These are phyloP conservation scores for Phoxinus phoxinus DNA, from an alignment of 2,113 vertebrate genomes.

Conservation along the genomic window DNA sequence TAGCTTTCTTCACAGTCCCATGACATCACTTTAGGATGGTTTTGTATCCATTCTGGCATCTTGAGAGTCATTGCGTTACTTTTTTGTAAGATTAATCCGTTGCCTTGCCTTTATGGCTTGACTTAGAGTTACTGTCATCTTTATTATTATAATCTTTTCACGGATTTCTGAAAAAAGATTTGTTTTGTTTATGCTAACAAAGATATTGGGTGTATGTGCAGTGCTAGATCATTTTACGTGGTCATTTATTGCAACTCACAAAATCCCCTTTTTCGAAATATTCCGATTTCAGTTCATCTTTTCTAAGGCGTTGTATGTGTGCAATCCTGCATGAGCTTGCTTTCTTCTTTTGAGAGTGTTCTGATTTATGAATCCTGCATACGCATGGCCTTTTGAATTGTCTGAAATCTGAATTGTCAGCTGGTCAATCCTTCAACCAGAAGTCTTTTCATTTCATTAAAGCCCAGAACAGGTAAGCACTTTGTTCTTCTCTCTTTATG, in stretches of 20 bases:
- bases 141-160: too few species aligned
- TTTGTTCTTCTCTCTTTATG: neutral
- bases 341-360: neutral
- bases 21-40: neutral
- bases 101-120: too few species aligned
- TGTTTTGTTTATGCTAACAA: neutral
- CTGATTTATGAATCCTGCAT: constrained; percentile 12
- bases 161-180: neutral
- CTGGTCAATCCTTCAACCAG: constrained; percentile 12
- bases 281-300: neutral
- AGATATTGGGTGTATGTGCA: neutral
- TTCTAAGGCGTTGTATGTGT: neutral
- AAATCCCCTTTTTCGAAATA: neutral
- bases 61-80: too few species aligned
- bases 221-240: neutral
- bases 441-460: neutral
- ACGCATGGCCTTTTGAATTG: neutral
- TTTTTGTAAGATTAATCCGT: too few species aligned
- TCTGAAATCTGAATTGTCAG: constrained; percentile 22
- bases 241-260: neutral
- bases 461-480: constrained; percentile 35
- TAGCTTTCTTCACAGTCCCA: constrained; percentile 65
- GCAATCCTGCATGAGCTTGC: neutral
- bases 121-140: too few species aligned
- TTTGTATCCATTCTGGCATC: constrained; percentile 22